Conservation (phyloP, 1,140 invertebrate genomes). For the Drosophila kikkawai region DNA sequence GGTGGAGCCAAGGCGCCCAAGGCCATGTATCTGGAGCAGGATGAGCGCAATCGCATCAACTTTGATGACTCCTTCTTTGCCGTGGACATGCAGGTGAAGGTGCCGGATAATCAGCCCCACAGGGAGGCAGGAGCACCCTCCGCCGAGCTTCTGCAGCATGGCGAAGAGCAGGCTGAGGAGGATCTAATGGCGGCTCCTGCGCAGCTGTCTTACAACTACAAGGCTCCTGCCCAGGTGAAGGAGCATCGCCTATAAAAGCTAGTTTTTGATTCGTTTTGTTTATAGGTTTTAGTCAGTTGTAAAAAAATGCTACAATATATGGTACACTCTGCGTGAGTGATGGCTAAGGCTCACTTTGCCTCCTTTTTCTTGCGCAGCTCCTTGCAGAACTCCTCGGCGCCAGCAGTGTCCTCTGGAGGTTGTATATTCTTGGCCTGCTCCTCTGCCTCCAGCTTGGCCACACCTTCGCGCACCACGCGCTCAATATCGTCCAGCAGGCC, state of each 20-base stretch:
- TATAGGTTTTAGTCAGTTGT: conserved; percentile 66
- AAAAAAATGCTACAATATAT: conserved; percentile 68
- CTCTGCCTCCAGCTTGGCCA: conserved; percentile 44
- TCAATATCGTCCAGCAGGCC: conserved; percentile 92
- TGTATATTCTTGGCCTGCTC: conserved; percentile 7
- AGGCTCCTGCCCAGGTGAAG: conserved; percentile 18
- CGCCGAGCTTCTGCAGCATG: conserved; percentile 64
- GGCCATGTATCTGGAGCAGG: conserved; percentile 73
- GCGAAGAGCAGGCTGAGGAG: conserved; percentile 70
- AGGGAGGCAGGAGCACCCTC: conserved; percentile 8
- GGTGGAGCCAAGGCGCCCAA: conserved; percentile 53
- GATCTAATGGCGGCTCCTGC: conserved; percentile 77
- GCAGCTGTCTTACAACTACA: conserved; percentile 56
- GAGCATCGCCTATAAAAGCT: conserved; percentile 7
- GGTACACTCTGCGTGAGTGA: conserved; percentile 30
- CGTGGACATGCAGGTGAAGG: conserved; percentile 79
- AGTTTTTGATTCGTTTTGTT: conserved; percentile 24
- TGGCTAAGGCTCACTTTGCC: conserved; percentile 25
- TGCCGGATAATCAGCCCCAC: conserved; percentile 75
- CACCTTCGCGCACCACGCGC: conserved; percentile 65
- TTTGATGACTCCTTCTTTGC: conserved; percentile 81
- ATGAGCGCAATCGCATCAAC: conserved; percentile 79
- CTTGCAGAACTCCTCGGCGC: conserved; percentile 42
- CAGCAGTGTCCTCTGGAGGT: background rate
- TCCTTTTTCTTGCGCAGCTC: conserved; percentile 39